A percentile compares a stretch with the other conserved stretches of the same genome.
phyloP scores from a whole-genome alignment of 2,888 invertebrate species.

The Homarus gammarus region DNA sequence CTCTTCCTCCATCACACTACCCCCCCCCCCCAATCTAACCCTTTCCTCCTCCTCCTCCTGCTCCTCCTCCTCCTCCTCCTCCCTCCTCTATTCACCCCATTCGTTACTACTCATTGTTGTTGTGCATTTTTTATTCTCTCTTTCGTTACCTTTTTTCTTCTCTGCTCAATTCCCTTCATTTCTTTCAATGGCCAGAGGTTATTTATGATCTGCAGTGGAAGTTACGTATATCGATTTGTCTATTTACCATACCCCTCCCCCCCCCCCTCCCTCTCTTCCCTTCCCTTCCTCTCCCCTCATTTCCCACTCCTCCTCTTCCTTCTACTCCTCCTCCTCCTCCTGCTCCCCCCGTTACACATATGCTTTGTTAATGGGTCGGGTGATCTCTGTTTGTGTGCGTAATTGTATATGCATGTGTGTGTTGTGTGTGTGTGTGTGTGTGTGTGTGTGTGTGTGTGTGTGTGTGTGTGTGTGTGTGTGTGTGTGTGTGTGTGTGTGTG shows the following conservation, averaged over 20 bases:
- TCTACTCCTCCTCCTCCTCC: too few relatives aligned
- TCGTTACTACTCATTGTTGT: conserved; percentile 1
- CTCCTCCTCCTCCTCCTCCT: background rate
- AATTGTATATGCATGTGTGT: background rate
- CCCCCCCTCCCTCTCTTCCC: conserved; percentile 14
- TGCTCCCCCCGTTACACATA: background rate
- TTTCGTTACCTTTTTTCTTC: conserved; percentile 15
- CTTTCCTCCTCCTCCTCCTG: background rate
- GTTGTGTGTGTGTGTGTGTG: too few relatives aligned
- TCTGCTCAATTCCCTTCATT: conserved; percentile 11
- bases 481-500: conserved; percentile 28
- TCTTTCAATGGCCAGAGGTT: background rate
- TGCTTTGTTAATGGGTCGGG: background rate
- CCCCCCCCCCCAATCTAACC: background rate
- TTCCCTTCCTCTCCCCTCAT: too few relatives aligned
- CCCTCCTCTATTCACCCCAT: background rate
- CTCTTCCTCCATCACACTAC: conserved; percentile 25
- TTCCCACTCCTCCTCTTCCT: too few relatives aligned
- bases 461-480: conserved; percentile 13
- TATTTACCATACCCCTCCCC: background rate
- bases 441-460: conserved; percentile 27
- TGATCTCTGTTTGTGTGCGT: too few relatives aligned
- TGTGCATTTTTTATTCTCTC: background rate
- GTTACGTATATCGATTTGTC: conserved; percentile 21
- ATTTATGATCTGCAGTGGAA: conserved; percentile 25